Evolutionary conservation across 2,888 invertebrate species (phyloP).

Genomic region (Drosophila kokeensis): DNA sequence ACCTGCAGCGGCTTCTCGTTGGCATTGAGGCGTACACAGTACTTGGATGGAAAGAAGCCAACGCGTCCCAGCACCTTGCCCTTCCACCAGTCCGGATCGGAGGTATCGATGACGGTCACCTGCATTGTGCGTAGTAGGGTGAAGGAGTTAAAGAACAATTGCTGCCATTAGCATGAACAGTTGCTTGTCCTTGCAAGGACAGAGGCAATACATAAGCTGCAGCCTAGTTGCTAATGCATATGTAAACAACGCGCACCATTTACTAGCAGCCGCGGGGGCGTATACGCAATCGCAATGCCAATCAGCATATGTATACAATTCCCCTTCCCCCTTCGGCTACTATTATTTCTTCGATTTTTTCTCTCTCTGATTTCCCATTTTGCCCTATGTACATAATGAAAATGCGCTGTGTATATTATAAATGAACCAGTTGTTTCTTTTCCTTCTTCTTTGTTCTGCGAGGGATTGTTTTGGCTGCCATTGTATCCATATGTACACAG

Average conservation of each 20-base stretch:
- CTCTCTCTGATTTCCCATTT: slow-evolving; percentile 22
- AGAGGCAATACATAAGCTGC: slow-evolving; percentile 33
- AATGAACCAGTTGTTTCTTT: slow-evolving; percentile 48
- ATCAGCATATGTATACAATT: slow-evolving; percentile 48
- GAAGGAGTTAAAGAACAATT: slow-evolving; percentile 10
- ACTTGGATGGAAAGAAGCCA: slow-evolving; percentile 97
- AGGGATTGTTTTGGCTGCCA: slow-evolving; percentile 29
- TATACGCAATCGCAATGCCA: slow-evolving; percentile 53
- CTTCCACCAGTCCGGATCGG: slow-evolving; percentile 99
- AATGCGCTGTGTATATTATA: slow-evolving; percentile 60
- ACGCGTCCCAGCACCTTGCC: slow-evolving; percentile 96
- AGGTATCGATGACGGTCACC: slow-evolving; percentile 96
- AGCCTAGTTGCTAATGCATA: slow-evolving; percentile 56
- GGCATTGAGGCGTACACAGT: slow-evolving; percentile 95
- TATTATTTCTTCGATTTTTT: slow-evolving; percentile 22
- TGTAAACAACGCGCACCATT: slow-evolving; percentile 64
- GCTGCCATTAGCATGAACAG: slow-evolving; percentile 24
- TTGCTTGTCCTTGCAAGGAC: slow-evolving; percentile 46
- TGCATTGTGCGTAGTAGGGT: slow-evolving; percentile 71
- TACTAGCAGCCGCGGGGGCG: slow-evolving; percentile 52
- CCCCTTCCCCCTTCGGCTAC: slow-evolving; percentile 6
- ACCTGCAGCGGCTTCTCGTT: slow-evolving; percentile 97
- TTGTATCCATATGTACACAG: slow-evolving; percentile 17
- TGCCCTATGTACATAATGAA: slow-evolving; percentile 47
- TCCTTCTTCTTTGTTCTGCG: neutral